phyloP scores from a whole-genome alignment of 1,140 invertebrate genomes.

The Drosophila truncata region DNA sequence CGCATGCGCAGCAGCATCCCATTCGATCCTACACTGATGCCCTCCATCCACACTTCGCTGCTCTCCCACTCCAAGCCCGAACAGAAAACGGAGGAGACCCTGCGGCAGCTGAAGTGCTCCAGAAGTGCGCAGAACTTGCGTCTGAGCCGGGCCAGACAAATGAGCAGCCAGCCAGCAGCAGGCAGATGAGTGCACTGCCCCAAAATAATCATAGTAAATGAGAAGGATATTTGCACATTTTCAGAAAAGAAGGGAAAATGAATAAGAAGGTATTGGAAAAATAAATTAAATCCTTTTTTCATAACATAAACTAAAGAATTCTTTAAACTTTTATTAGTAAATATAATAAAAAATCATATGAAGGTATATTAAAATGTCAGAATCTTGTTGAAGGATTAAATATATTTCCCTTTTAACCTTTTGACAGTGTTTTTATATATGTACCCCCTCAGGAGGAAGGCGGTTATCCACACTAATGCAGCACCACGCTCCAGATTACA shows the following conservation, averaged over 20 bases:
- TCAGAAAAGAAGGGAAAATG: too few relatives aligned
- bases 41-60: not conserved
- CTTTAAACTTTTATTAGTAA: too few relatives aligned
- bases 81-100: constrained; percentile 45
- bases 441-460: constrained; percentile 14
- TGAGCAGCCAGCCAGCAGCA: constrained; percentile 62
- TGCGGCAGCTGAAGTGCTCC: constrained; percentile 79
- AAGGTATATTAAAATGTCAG: too few relatives aligned
- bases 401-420: not conserved
- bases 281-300: too few relatives aligned
- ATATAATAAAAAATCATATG: not conserved
- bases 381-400: not conserved
- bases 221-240: not conserved
- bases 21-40: not conserved
- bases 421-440: constrained; percentile 42
- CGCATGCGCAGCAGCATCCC: constrained; percentile 49
- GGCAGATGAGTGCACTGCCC: constrained; percentile 47
- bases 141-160: constrained; percentile 78
- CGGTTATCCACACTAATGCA: constrained; percentile 61
- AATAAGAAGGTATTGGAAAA: too few relatives aligned
- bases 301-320: not conserved
- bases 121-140: constrained; percentile 81
- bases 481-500: constrained; percentile 51
- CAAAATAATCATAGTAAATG: not conserved
- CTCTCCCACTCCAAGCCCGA: constrained; percentile 31